Base-by-base conservation (phyloP, 2,888 invertebrate genomes). In the Pediacus dermestoides region DNA sequence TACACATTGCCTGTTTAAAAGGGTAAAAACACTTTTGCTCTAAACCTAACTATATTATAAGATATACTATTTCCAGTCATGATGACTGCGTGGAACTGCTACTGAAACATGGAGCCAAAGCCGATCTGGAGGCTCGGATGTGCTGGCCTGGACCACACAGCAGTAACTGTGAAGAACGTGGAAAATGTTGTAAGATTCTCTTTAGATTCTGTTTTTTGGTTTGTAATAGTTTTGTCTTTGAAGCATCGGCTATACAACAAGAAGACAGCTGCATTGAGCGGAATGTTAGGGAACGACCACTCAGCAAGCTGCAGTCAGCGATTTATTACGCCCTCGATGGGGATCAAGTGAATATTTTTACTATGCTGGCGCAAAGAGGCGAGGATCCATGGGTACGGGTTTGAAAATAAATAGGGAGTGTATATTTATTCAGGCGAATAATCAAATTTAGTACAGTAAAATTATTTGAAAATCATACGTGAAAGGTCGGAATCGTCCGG, bases 141-240 rank as follows among this genome's bases (percentile, higher is more conserved):
- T 86, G 85, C 60, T 85, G 81, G 73, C 85, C 85, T 0, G 81
- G 82, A 4, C 75, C 79, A 3, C 85, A 85, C 58, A 79, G 76
- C 45, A 77, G 76, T 52, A 82, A 81, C 58, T 83, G 83, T 58
- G 82, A 83, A 64, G 79, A 81, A 57, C 72, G 80, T 48, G 79
- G 80, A 42, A 81, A 81, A 64, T 78, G 76, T 63, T 74, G 77
- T 72, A 63, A 67, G 65, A 55, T n/a, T n/a, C n/a, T n/a, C n/a
- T n/a, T n/a, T n/a, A n/a, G n/a, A n/a, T n/a, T n/a, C n/a, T n/a
- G 9, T 14, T 27, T 28, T 16, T 12, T 7, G 14, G 25, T 31
- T 33, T 3, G 13, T 28, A 21, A 9, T 9, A 28, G 14, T 7
- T 18, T 18, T 6, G n/a, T n/a, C n/a, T 32, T 40, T 50, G 15